These are phyloP conservation scores for Puntigrus tetrazona DNA, from an alignment of 2,113 vertebrate species.

Conservation along the genomic window DNA sequence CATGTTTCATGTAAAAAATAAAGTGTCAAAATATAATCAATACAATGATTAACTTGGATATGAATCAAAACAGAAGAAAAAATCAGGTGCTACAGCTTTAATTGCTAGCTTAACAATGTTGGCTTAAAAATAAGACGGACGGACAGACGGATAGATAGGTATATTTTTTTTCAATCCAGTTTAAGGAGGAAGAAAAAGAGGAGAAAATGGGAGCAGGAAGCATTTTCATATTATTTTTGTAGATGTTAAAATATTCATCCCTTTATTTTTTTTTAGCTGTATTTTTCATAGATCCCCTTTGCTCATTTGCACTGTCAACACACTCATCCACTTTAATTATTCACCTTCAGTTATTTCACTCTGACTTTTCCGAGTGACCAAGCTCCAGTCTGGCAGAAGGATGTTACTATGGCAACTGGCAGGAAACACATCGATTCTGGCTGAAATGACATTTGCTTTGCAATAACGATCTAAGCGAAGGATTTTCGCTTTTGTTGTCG, in stretches of 20 bases:
- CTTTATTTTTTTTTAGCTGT: background rate
- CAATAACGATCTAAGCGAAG: slow-evolving; percentile 32
- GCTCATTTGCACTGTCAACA: slow-evolving; percentile 18
- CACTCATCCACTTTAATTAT: slow-evolving; percentile 18
- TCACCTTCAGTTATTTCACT: slow-evolving; percentile 44
- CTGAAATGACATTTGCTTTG: slow-evolving; percentile 45
- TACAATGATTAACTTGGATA: background rate
- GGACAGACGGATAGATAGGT: background rate
- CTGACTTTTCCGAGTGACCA: slow-evolving; percentile 48
- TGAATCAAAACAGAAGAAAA: background rate
- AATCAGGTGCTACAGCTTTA: background rate
- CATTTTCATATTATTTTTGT: background rate
- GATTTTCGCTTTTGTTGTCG: slow-evolving; percentile 1
- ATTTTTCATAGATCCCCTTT: background rate
- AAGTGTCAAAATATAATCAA: background rate
- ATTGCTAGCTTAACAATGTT: too few relatives aligned
- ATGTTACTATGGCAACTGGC: slow-evolving; percentile 47
- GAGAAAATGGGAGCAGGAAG: background rate
- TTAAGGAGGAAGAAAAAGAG: background rate
- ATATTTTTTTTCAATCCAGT: background rate
- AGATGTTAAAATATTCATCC: background rate
- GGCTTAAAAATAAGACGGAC: background rate
- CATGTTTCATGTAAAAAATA: background rate
- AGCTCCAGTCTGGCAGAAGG: slow-evolving; percentile 33
- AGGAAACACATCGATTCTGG: slow-evolving; percentile 28